A percentile compares a stretch with the other conserved stretches of the same genome.
These are phyloP conservation scores for Psylliodes chrysocephalus DNA, from an alignment of 2,888 invertebrate species.

Conservation along the genomic window DNA sequence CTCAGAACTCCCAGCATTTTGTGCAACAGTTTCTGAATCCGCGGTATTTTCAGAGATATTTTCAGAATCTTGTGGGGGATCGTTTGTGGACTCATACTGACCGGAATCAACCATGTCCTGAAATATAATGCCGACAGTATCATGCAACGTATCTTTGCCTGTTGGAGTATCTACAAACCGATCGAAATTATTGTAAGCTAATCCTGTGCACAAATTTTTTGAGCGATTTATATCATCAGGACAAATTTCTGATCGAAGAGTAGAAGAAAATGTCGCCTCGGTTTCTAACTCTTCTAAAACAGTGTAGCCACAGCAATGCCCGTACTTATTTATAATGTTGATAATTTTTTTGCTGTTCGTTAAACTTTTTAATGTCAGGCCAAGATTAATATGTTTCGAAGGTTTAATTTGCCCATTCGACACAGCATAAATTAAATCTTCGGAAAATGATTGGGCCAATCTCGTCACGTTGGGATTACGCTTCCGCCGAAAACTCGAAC, in stretches of 20 bases:
- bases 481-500: background rate
- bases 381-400: conserved; percentile 28
- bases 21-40: background rate
- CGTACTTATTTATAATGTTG: conserved; percentile 20
- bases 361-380: conserved; percentile 33
- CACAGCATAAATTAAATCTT: conserved; percentile 19
- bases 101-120: conserved; percentile 18
- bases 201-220: conserved; percentile 24
- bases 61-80: background rate
- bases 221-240: conserved; percentile 30
- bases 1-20: too few relatives aligned
- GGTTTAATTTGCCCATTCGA: conserved; percentile 21
- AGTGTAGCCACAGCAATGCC: conserved; percentile 34
- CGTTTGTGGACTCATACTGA: background rate
- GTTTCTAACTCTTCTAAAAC: conserved; percentile 36
- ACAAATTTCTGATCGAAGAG: conserved; percentile 20
- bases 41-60: background rate
- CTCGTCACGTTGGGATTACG: background rate
- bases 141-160: too few relatives aligned
- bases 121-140: conserved; percentile 20
- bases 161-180: conserved; percentile 37
- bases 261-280: conserved; percentile 31
- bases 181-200: conserved; percentile 40
- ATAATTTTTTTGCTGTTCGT: conserved; percentile 30
- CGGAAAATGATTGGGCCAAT: conserved; percentile 14